Percentiles rank a stretch among this genome's conserved stretches.
Evolutionary conservation across 2,888 invertebrate genomes (phyloP).

Genomic region (Megalurothrips usitatus): DNA sequence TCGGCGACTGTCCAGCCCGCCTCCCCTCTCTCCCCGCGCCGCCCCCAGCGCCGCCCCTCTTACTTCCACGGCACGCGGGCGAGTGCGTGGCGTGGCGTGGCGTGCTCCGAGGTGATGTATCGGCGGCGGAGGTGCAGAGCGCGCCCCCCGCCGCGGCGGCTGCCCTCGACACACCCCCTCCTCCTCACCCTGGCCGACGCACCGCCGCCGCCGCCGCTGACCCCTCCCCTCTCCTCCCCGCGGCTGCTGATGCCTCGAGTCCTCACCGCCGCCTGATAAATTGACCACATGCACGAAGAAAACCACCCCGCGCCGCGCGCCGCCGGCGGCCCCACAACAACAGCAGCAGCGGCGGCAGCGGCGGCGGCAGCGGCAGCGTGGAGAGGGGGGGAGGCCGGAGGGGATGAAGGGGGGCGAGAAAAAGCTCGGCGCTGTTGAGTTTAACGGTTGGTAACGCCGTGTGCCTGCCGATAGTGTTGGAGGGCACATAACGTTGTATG

Average conservation of each 20-base stretch:
- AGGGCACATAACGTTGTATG: too few relatives aligned
- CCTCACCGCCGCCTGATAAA: slow-evolving; percentile 24
- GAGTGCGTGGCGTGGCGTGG: neutral
- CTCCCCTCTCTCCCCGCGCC: neutral
- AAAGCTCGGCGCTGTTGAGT: too few relatives aligned
- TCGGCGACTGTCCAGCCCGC: too few relatives aligned
- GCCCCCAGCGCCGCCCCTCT: neutral
- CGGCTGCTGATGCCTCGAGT: neutral
- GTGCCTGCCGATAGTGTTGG: too few relatives aligned
- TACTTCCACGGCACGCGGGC: neutral
- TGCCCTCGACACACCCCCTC: neutral
- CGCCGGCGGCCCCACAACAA: neutral
- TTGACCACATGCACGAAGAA: slow-evolving; percentile 26
- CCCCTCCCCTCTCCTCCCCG: neutral
- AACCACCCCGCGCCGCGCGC: neutral
- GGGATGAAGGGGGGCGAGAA: neutral
- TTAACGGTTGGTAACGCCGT: too few relatives aligned
- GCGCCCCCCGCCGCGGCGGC: neutral
- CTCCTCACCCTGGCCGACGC: neutral
- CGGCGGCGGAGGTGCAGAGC: neutral
- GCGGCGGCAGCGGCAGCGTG: neutral
- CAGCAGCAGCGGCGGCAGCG: neutral
- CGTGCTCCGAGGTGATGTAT: slow-evolving; percentile 22
- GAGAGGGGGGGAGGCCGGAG: neutral
- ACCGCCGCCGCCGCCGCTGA: neutral